Conservation (phyloP, 2,888 invertebrate genomes). For the Tribolium freemani region DNA sequence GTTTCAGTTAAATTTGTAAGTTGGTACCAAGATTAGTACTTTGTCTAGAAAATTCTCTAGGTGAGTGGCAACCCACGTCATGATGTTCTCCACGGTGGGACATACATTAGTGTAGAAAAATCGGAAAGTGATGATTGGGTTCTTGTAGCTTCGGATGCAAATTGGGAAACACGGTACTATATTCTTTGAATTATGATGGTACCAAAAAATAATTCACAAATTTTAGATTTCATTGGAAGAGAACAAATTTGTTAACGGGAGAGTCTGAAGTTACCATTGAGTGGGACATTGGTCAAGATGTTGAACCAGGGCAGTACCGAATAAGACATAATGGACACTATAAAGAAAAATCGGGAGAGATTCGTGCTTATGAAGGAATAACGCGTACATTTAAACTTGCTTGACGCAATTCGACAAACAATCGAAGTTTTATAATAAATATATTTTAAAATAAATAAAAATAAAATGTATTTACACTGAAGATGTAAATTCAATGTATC, state of each 20-base stretch:
- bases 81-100: constrained; percentile 80
- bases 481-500: no score
- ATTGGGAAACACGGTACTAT: constrained; percentile 90
- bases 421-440: background rate
- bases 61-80: constrained; percentile 85
- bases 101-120: constrained; percentile 81
- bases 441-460: background rate
- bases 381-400: constrained; percentile 55
- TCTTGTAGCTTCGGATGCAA: constrained; percentile 83
- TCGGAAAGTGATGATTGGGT: constrained; percentile 77
- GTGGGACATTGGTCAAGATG: constrained; percentile 83
- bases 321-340: constrained; percentile 88
- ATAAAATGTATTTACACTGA: no score
- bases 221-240: constrained; percentile 56
- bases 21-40: constrained; percentile 68
- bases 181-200: background rate
- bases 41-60: background rate
- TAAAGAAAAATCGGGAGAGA: constrained; percentile 79
- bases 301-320: constrained; percentile 82
- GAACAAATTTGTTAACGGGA: constrained; percentile 81
- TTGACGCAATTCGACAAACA: background rate
- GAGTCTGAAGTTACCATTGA: constrained; percentile 83
- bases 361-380: constrained; percentile 79
- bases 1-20: constrained; percentile 83
- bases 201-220: background rate